phyloP scores from a whole-genome alignment of 2,888 invertebrate species.

The Euplagia quadripunctaria region DNA sequence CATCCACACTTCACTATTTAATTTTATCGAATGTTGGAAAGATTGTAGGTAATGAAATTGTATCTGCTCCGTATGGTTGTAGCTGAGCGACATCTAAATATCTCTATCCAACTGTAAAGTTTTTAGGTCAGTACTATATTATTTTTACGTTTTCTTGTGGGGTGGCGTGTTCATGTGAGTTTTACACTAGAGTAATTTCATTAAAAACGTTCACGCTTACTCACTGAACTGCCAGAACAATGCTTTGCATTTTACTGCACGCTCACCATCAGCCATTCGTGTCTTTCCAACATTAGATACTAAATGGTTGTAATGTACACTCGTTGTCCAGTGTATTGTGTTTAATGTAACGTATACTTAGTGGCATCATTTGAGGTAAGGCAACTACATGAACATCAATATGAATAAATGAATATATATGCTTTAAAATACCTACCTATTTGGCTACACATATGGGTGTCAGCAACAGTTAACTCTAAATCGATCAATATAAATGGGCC shows the following conservation, averaged over 20 bases:
- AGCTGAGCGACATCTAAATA: conserved; percentile 53
- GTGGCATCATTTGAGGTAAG: not conserved
- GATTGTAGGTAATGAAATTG: conserved; percentile 72
- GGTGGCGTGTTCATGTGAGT: conserved; percentile 74
- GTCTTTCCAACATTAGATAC: conserved; percentile 84
- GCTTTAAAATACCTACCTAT: not conserved
- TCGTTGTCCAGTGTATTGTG: conserved; percentile 38
- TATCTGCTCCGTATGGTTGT: conserved; percentile 57
- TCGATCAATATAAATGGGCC: conserved; percentile 63
- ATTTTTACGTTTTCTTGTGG: conserved; percentile 58
- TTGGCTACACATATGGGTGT: not conserved
- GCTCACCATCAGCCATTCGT: conserved; percentile 72
- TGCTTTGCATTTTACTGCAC: conserved; percentile 61
- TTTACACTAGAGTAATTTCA: conserved; percentile 51
- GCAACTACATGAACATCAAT: not conserved
- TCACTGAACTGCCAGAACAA: conserved; percentile 64
- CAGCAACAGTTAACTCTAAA: conserved; percentile 17
- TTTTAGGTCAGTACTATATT: conserved; percentile 79
- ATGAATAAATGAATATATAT: not conserved
- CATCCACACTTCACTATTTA: conserved; percentile 47
- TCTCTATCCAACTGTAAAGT: conserved; percentile 52
- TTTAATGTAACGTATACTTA: not conserved
- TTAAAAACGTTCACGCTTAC: conserved; percentile 59
- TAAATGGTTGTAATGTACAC: not conserved
- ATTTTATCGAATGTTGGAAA: conserved; percentile 82